Conservation (phyloP, 2,113 vertebrate genomes). For the Paracanthobrama guichenoti region DNA sequence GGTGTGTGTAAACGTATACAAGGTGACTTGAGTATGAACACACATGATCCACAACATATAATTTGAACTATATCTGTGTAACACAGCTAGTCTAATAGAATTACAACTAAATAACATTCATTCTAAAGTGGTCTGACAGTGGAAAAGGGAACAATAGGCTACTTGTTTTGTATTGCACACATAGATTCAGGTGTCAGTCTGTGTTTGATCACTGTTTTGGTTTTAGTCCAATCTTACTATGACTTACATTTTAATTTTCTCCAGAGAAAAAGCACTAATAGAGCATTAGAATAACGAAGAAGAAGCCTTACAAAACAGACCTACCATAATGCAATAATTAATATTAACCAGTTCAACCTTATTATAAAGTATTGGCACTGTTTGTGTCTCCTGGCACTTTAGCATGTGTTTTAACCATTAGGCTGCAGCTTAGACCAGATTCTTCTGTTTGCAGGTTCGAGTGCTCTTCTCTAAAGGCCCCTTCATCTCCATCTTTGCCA, state of each 20-base stretch:
- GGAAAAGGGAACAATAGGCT: not conserved
- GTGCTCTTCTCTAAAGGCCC: constrained; percentile 97
- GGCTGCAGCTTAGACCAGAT: not conserved
- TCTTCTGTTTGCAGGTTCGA: constrained; percentile 80
- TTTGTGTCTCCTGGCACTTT: too few species aligned
- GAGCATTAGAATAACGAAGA: not conserved
- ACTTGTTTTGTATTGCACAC: not conserved
- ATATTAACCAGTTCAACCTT: too few species aligned
- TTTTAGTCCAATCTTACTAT: not conserved
- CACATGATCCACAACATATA: not conserved
- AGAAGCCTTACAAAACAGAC: not conserved
- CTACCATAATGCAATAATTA: not conserved
- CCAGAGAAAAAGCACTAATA: too few species aligned
- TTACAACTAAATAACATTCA: not conserved
- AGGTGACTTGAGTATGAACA: not conserved
- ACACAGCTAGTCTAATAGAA: not conserved
- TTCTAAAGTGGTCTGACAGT: not conserved
- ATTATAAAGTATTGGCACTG: too few species aligned
- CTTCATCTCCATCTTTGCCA: constrained; percentile 97
- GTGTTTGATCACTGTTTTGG: not conserved
- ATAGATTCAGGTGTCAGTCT: not conserved
- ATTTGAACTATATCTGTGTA: not conserved
- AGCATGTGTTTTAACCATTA: not conserved
- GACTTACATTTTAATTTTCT: too few species aligned
- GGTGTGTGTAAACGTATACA: not conserved